These are phyloP conservation scores for Trachurus trachurus DNA, from an alignment of 2,797 vertebrate genomes.

Conservation along the genomic window DNA sequence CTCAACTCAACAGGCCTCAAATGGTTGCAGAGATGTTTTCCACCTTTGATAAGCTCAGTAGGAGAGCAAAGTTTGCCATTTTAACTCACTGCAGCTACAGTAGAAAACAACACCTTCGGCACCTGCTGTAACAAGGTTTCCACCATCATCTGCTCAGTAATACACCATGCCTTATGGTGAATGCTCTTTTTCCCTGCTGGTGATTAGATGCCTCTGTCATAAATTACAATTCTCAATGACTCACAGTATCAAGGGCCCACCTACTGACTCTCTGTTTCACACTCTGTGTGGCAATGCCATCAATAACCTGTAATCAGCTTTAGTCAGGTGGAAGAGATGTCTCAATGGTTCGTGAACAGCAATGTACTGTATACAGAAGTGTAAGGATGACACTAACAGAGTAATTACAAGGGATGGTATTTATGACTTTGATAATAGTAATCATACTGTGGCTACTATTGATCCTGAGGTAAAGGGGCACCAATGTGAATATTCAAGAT, in stretches of 20 bases:
- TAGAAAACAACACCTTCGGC: not conserved
- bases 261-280: slow-evolving; percentile 34
- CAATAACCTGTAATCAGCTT: slow-evolving; percentile 64
- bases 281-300: slow-evolving; percentile 34
- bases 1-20: slow-evolving; percentile 21
- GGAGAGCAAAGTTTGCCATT: slow-evolving; percentile 28
- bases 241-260: not conserved
- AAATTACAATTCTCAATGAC: slow-evolving; percentile 6
- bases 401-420: slow-evolving; percentile 25
- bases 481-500: not conserved
- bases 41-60: slow-evolving; percentile 35
- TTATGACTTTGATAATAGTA: slow-evolving; percentile 30
- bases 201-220: not conserved
- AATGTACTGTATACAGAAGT: slow-evolving; percentile 2
- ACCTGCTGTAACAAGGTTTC: slow-evolving; percentile 4
- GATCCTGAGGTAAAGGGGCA: slow-evolving; percentile 7
- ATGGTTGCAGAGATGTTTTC: slow-evolving; percentile 29
- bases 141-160: not conserved
- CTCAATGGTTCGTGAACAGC: slow-evolving; percentile 26
- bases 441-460: slow-evolving; percentile 12
- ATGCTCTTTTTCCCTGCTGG: not conserved
- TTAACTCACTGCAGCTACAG: slow-evolving; percentile 19
- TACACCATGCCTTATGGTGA: not conserved
- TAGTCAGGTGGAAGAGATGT: slow-evolving; percentile 41
- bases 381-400: slow-evolving; percentile 12